Evolutionary conservation across 1,140 invertebrate species (phyloP).

Genomic region (Lepidurus packardi): DNA sequence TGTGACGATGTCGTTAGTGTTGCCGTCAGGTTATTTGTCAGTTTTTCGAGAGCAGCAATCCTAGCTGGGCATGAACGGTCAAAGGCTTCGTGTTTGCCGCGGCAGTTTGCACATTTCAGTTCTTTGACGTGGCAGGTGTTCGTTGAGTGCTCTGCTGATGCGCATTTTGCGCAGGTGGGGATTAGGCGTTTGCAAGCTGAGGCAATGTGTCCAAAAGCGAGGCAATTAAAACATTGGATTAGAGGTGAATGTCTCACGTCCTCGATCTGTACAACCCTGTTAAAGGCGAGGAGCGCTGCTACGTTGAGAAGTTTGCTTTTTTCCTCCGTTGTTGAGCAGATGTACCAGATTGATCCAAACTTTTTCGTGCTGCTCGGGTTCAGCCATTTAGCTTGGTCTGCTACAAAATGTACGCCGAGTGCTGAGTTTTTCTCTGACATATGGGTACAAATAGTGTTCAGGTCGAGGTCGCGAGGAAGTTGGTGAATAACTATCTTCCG

Average conservation of each 20-base stretch:
- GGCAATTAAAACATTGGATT: conserved; percentile 26
- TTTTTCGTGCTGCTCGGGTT: neutral
- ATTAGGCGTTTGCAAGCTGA: neutral
- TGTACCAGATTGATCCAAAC: neutral
- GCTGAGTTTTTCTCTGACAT: conserved; percentile 9
- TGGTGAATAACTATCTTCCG: neutral
- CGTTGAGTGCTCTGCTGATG: neutral
- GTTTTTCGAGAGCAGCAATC: neutral
- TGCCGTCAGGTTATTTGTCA: neutral
- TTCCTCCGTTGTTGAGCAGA: neutral
- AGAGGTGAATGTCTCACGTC: neutral
- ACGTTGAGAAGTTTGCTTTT: neutral
- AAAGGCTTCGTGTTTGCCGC: neutral
- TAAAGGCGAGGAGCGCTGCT: conserved; percentile 16
- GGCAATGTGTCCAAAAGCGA: conserved; percentile 20
- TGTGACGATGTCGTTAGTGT: neutral
- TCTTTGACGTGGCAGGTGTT: conserved; percentile 1
- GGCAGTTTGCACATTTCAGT: conserved; percentile 10
- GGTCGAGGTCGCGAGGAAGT: conserved; percentile 14
- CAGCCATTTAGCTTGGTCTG: neutral
- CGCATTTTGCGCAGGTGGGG: conserved; percentile 21
- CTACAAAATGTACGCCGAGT: neutral
- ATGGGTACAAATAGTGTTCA: neutral
- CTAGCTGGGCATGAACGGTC: neutral
- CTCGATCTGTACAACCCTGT: conserved; percentile 4